These are phyloP conservation scores for Mus pahari DNA, from an alignment of 2,113 vertebrate species.

Conservation along the genomic window DNA sequence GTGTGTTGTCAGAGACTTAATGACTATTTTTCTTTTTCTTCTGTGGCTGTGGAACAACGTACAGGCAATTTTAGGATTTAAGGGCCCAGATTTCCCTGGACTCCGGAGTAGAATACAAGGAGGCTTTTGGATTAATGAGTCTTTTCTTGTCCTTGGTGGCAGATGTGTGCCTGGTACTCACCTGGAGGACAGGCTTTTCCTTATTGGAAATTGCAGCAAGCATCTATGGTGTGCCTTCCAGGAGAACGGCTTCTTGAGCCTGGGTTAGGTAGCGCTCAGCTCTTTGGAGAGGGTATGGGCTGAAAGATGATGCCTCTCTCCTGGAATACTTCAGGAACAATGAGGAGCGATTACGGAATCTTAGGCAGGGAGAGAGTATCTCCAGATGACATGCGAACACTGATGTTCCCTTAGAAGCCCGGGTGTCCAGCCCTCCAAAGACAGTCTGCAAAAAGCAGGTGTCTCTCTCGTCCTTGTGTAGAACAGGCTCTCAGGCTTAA, in stretches of 20 bases:
- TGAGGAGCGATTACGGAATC: neutral
- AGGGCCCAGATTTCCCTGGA: conserved; percentile 40
- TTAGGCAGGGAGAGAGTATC: neutral
- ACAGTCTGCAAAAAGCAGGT: neutral
- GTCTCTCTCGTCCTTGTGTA: neutral
- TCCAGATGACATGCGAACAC: neutral
- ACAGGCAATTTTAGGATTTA: neutral
- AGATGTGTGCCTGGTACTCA: conserved; percentile 68
- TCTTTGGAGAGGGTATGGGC: neutral
- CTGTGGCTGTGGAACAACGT: conserved; percentile 52
- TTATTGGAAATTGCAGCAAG: conserved; percentile 48
- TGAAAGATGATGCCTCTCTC: neutral
- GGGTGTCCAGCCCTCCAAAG: neutral
- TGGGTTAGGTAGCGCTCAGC: rapidly evolving
- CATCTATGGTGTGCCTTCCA: neutral
- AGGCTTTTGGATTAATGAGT: conserved; percentile 61
- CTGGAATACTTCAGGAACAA: neutral
- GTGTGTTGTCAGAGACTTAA: conserved; percentile 71
- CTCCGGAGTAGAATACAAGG: conserved; percentile 60
- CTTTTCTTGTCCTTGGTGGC: conserved; percentile 49
- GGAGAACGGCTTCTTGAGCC: neutral
- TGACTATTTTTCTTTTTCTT: neutral
- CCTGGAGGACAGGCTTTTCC: neutral
- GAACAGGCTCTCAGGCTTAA: neutral
- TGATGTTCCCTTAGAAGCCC: neutral